Base-by-base conservation (phyloP, 37 sponge, comb jelly and placozoan species). In the Cliona cf. orientalis region DNA sequence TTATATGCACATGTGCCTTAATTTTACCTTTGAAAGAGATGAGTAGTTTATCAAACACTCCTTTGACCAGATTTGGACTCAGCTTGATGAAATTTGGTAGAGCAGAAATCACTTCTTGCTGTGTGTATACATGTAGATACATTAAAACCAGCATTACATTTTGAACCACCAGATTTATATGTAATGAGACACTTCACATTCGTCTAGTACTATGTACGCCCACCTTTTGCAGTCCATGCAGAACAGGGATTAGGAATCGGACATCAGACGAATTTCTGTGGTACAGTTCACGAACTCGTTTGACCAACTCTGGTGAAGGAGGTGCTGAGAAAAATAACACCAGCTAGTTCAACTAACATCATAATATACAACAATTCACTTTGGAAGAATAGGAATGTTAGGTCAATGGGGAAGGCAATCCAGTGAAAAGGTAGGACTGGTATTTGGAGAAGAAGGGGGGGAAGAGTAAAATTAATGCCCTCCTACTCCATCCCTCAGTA, bases 181-280 rank as follows among this genome's bases (percentile, higher is more conserved):
- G n/a, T n/a, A n/a, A n/a, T n/a, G n/a, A n/a, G n/a, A n/a, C n/a
- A n/a, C n/a, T n/a, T n/a, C n/a, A n/a, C n/a, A n/a, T n/a, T n/a
- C n/a, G 55, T 49, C 11, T 17, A 49, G 55, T 19, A 19, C 55
- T 49, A 49, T 39, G 5, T n/a, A 19, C 23, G 12, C 58, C 29
- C 31, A 95, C 98, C 93, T 95, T 97, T 1, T 92, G 83, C 28
- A 99, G 88, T 9, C 96, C 97, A 68, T 92, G 97, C 36, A 99
- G 57, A 5, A 99, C 91, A 39, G 99, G 99, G 22, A 99, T 95
- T 14, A 99, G 82, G 69, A 97, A 89, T 29, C 97, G 82, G 28
- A 97, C 95, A 75, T 99, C 99, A 33, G 80, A 63, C 22, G 83
- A 77, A 58, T 90, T 87, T 41, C 77, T 79, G 12, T 82, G 67